These are phyloP conservation scores for Clitarchus hookeri DNA, from an alignment of 2,888 invertebrate species.

Conservation along the genomic window DNA sequence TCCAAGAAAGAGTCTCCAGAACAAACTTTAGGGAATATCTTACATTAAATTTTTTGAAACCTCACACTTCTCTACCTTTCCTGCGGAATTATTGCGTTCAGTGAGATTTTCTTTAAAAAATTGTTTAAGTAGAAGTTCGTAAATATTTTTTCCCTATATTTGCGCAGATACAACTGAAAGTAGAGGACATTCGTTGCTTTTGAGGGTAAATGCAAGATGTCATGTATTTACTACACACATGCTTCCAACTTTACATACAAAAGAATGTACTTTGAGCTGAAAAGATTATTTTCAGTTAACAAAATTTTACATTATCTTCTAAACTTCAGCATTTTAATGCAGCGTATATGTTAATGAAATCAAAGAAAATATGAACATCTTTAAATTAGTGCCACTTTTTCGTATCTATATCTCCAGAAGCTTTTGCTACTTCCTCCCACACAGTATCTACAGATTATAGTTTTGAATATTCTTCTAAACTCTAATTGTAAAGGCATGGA, in stretches of 20 bases:
- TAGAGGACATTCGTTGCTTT: no score
- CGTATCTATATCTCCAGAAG: background rate
- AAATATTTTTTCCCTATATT: no score
- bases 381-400: background rate
- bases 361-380: no score
- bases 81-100: background rate
- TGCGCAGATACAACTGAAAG: no score
- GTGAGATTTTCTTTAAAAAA: background rate
- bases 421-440: slow-evolving; percentile 2
- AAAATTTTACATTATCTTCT: no score
- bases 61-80: background rate
- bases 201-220: no score
- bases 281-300: no score
- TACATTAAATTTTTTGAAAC: background rate
- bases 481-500: slow-evolving; percentile 5
- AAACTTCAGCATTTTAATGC: no score
- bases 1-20: background rate
- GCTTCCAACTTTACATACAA: no score
- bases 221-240: no score
- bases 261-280: no score
- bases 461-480: background rate
- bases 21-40: background rate
- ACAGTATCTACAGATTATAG: background rate
- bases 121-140: background rate
- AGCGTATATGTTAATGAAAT: no score